Percentiles rank a stretch among this genome's conserved stretches.
phyloP scores from a whole-genome alignment of 2,797 vertebrate genomes.

The Aulostomus chinensis region DNA sequence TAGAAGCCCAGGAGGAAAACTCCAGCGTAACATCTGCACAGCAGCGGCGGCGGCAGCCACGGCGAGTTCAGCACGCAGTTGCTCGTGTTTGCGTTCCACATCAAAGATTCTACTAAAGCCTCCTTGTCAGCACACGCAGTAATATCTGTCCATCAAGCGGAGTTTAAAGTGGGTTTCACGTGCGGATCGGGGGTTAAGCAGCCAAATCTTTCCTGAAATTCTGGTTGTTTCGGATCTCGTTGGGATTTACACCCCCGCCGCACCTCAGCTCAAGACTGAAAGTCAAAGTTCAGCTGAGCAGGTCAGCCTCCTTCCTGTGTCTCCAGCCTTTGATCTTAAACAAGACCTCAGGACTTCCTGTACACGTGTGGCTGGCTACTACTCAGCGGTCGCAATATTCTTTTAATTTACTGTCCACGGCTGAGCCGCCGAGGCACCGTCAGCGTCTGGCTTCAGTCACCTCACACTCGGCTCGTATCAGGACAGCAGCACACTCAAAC shows the following conservation, averaged over 20 bases:
- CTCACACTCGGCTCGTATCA: conserved; percentile 55
- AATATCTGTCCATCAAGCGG: conserved; percentile 59
- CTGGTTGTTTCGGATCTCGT: conserved; percentile 24
- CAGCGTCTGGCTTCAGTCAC: conserved; percentile 47
- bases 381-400: background rate
- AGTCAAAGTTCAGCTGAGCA: conserved; percentile 42
- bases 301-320: conserved; percentile 21
- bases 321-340: conserved; percentile 40
- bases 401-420: conserved; percentile 29
- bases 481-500: conserved; percentile 9
- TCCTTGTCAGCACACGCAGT: conserved; percentile 52
- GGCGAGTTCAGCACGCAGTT: conserved; percentile 23
- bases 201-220: conserved; percentile 5
- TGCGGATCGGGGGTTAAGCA: conserved; percentile 1
- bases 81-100: conserved; percentile 54
- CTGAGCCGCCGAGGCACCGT: conserved; percentile 10
- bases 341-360: conserved; percentile 22
- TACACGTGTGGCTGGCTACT: conserved; percentile 19
- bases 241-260: conserved; percentile 10
- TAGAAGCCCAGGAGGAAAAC: conserved; percentile 31
- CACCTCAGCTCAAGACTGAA: conserved; percentile 1
- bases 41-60: conserved; percentile 56
- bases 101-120: conserved; percentile 64
- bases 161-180: conserved; percentile 8
- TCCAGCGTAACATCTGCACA: conserved; percentile 54